Conservation (phyloP, 1,140 invertebrate genomes). For the Triops longicaudatus region DNA sequence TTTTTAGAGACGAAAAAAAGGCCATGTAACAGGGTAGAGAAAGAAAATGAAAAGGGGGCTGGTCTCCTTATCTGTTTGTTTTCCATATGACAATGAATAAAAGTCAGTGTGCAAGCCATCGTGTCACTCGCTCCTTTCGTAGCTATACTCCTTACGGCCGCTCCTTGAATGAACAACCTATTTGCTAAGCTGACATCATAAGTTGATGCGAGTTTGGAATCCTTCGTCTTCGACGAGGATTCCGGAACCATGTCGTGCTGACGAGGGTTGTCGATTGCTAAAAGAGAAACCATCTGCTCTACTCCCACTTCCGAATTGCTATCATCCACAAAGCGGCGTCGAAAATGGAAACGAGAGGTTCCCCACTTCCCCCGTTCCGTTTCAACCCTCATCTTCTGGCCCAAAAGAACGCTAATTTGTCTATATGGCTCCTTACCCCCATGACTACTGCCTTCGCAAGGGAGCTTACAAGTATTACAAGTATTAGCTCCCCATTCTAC, state of each 20-base stretch:
- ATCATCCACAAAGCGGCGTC: neutral
- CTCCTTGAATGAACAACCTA: constrained; percentile 10
- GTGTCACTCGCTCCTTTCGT: neutral
- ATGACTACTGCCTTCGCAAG: neutral
- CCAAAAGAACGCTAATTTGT: neutral
- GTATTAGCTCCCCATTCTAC: neutral
- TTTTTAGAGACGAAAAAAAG: neutral
- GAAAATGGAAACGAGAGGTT: neutral
- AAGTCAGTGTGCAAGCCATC: too few relatives aligned
- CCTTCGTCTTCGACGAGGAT: neutral
- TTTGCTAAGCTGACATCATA: constrained; percentile 12
- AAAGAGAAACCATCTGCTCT: constrained; percentile 5
- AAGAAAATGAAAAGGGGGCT: neutral
- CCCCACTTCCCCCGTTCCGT: neutral
- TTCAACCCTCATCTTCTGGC: neutral
- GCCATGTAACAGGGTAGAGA: neutral
- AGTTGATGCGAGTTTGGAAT: neutral
- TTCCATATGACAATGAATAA: neutral
- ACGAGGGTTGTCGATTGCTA: neutral
- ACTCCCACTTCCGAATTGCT: constrained; percentile 11
- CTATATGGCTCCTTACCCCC: neutral
- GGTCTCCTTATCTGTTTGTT: neutral
- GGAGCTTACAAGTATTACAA: neutral
- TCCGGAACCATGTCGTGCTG: neutral
- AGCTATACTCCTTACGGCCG: neutral